phyloP scores from a whole-genome alignment of 2,888 invertebrate species.

The Entomobrya proxima region DNA sequence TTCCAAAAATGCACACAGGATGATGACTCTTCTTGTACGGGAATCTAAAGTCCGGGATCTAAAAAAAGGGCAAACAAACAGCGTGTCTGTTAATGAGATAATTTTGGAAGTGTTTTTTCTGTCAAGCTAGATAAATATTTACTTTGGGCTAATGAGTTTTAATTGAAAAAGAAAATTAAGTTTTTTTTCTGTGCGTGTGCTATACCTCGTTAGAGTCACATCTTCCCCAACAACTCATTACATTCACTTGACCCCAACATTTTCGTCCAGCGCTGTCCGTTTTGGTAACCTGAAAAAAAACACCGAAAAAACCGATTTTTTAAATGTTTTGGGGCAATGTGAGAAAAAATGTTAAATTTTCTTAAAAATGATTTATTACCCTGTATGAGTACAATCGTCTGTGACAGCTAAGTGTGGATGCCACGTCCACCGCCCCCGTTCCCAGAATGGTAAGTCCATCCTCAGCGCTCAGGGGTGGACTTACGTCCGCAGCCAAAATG shows the following conservation, averaged over 20 bases:
- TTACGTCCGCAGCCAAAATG: constrained; percentile 71
- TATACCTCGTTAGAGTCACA: constrained; percentile 89
- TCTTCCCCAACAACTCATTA: constrained; percentile 88
- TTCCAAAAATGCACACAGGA: constrained; percentile 89
- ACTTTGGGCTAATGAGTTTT: background rate
- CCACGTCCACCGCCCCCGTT: constrained; percentile 77
- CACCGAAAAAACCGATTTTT: background rate
- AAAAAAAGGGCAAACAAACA: constrained; percentile 55
- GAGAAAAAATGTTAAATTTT: background rate
- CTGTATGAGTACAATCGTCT: constrained; percentile 83
- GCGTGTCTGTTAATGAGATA: background rate
- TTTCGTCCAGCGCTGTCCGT: constrained; percentile 82
- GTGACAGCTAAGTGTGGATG: constrained; percentile 83
- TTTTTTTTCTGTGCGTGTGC: background rate
- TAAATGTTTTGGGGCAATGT: constrained; percentile 1
- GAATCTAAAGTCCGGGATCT: constrained; percentile 92
- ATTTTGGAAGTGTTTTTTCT: background rate
- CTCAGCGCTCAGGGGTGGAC: constrained; percentile 74
- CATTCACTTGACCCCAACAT: constrained; percentile 87
- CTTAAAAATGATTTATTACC: constrained; percentile 78
- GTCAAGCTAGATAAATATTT: background rate
- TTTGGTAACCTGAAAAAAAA: constrained; percentile 77
- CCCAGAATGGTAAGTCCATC: constrained; percentile 69
- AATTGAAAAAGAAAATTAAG: constrained; percentile 5
- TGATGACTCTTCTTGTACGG: constrained; percentile 91